Evolutionary conservation across 2,113 vertebrate species (phyloP), one percentile per base, ranked within the genome.

Genomic region (Scomber colias): DNA sequence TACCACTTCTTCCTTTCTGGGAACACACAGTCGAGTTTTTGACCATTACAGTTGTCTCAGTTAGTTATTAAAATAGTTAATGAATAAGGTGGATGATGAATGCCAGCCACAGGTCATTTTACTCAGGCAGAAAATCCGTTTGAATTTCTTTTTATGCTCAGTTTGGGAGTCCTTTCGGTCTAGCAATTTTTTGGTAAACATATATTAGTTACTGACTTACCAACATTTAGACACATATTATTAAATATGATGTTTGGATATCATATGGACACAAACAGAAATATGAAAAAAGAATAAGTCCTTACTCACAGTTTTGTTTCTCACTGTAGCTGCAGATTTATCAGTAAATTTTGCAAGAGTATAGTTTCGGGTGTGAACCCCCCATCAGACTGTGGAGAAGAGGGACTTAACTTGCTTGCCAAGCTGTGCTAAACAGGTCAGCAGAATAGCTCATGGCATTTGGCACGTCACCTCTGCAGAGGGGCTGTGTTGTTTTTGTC

Each of bases 401-500:
- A 73, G 64, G 35, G 65, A 40, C 53, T 48, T 40, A 0, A 64
- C 67, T 0, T 13, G 13, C 44, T 35, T 24, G 53, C 17, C 11
- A 1, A 50, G 62, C 61, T 9, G 30, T 17, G 44, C 55, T 51
- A 24, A 65, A 72, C 61, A 64, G 49, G 15, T 57, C 13, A 0
- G 74, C 55, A 86, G 70, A 86, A 88, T 54, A 75, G 83, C 24
- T 27, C 24, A 0, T 31, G 59, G 80, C 75, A 6, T 66, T 46
- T 11, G 30, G 51, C 9, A 16, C 77, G 21, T 90, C 85, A 89
- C 62, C 56, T 2, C 17, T 12, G 57, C 57, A 63, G 73, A 68
- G 81, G 6, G 60, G 51, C 86, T 12, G 51, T 91, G 91, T 90
- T 93, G 89, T 72, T 91, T 91, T 89, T 76, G 51, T 49, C 61